Conservation (phyloP, 2,113 vertebrate species). For the Pomatostomus ruficeps region DNA sequence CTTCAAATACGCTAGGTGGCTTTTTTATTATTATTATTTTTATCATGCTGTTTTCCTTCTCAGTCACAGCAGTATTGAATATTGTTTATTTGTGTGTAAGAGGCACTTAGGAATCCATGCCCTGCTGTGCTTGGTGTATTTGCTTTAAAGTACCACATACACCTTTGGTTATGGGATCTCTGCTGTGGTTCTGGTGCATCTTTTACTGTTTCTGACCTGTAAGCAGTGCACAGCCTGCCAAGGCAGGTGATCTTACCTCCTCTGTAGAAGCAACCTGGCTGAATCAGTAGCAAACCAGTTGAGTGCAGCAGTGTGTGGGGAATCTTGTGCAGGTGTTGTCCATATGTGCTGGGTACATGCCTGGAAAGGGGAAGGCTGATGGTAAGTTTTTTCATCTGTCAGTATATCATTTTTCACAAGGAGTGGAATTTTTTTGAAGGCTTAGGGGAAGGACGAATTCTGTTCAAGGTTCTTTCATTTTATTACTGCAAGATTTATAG, state of each 20-base stretch:
- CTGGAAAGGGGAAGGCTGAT: conserved; percentile 1
- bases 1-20: neutral
- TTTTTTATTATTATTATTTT: neutral
- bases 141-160: neutral
- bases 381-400: conserved; percentile 32
- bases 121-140: neutral
- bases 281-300: neutral
- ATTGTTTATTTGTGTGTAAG: neutral
- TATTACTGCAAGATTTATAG: conserved; percentile 46
- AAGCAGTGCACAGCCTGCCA: rapidly evolving
- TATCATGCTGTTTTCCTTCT: neutral
- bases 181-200: neutral
- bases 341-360: conserved; percentile 23
- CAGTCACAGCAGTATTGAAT: neutral
- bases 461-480: conserved; percentile 31
- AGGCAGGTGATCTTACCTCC: neutral
- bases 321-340: conserved; percentile 19
- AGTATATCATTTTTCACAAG: conserved; percentile 38
- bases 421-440: conserved; percentile 46
- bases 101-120: neutral
- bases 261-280: neutral
- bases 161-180: neutral
- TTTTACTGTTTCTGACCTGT: neutral
- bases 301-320: neutral
- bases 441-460: conserved; percentile 15